Conservation (phyloP, 2,888 invertebrate genomes). For the Bimastos eiseni region DNA sequence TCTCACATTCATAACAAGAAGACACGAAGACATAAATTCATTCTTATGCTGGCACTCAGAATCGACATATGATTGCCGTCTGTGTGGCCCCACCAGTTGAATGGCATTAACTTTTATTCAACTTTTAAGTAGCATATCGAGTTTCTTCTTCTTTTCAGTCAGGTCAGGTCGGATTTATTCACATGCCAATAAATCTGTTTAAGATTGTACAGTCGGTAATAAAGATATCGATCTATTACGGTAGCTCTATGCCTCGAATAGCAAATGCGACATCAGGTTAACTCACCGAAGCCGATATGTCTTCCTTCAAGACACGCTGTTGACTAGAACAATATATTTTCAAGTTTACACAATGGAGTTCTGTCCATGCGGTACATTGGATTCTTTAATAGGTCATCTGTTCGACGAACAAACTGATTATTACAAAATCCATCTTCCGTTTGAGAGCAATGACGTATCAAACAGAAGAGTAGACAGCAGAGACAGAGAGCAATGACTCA, state of each 20-base stretch:
- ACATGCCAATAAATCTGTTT: conserved; percentile 1
- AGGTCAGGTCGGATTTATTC: background rate
- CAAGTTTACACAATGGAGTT: background rate
- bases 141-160: background rate
- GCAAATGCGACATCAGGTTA: background rate
- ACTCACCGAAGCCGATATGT: background rate
- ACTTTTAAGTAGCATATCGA: background rate
- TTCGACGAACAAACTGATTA: too few relatives aligned
- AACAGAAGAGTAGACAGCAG: too few relatives aligned
- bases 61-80: background rate
- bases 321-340: background rate
- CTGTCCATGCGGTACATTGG: too few relatives aligned
- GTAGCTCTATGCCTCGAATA: background rate
- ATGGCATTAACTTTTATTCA: background rate
- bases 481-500: too few relatives aligned
- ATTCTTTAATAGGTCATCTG: too few relatives aligned
- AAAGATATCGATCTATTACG: conserved; percentile 14
- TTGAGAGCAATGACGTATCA: too few relatives aligned
- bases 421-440: too few relatives aligned
- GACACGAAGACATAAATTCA: background rate
- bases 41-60: background rate
- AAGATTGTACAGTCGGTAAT: background rate
- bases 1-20: background rate
- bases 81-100: background rate
- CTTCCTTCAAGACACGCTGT: background rate